A percentile compares a stretch with the other conserved stretches of the same genome.
Evolutionary conservation across 2,113 vertebrate species (phyloP).

Genomic region (Ciconia stormi): DNA sequence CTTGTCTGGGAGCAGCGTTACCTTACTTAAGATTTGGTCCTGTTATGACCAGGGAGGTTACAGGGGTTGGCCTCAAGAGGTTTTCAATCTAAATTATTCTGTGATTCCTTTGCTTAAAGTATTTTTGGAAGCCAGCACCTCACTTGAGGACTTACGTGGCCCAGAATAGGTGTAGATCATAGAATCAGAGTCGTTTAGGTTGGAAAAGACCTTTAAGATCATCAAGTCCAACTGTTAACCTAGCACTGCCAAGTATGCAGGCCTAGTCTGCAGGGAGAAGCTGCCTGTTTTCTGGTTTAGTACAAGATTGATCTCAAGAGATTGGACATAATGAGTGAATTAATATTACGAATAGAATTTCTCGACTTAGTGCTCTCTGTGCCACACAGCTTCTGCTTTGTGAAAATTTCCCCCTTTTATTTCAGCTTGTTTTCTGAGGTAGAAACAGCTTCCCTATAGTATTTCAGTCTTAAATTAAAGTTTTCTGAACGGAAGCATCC

Average conservation of each 20-base stretch:
- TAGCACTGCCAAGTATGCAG: too few species aligned
- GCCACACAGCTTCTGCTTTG: neutral
- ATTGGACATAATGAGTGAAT: neutral
- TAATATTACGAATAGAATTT: neutral
- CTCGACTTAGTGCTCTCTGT: neutral
- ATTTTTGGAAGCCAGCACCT: neutral
- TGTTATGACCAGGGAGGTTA: neutral
- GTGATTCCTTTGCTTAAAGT: neutral
- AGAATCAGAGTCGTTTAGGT: too few species aligned
- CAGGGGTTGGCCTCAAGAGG: neutral
- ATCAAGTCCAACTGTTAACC: too few species aligned
- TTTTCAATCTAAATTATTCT: neutral
- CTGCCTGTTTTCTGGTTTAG: neutral
- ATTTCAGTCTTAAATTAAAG: neutral
- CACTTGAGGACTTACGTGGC: fast-evolving
- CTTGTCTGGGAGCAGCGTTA: fast-evolving
- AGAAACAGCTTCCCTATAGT: neutral
- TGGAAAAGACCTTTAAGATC: too few species aligned
- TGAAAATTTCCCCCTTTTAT: neutral
- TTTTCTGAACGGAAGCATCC: neutral
- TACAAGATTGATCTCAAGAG: neutral
- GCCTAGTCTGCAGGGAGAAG: neutral
- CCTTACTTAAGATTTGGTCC: neutral
- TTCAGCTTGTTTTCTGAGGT: neutral
- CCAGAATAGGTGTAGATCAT: neutral